These are phyloP conservation scores for Rallus crepitans DNA, from an alignment of 2,797 vertebrate genomes.

Conservation along the genomic window DNA sequence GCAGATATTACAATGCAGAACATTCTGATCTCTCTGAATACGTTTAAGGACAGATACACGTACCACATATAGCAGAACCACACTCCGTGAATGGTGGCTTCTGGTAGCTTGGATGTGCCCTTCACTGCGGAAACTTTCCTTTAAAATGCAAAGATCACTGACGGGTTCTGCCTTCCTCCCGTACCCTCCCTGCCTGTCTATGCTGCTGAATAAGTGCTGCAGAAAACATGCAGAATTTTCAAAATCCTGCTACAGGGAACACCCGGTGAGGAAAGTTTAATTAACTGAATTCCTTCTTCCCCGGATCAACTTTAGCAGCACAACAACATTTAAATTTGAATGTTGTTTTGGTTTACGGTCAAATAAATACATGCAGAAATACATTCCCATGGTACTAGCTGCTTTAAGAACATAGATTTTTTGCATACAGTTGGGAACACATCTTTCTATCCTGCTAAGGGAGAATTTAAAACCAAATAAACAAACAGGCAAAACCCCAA, in stretches of 20 bases:
- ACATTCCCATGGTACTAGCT: fast-evolving
- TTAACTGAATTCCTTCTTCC: not conserved
- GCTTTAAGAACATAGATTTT: not conserved
- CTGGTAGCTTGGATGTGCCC: not conserved
- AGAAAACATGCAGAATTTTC: not conserved
- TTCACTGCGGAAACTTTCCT: not conserved
- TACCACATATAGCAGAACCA: not conserved
- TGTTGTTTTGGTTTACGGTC: not conserved
- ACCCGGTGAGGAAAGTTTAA: not conserved
- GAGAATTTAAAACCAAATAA: not conserved
- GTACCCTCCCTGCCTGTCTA: not conserved
- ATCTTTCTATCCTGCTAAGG: not conserved
- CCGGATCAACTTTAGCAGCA: not conserved
- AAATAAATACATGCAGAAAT: not conserved
- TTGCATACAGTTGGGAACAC: not conserved
- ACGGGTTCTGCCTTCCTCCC: not conserved
- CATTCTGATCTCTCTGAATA: not conserved
- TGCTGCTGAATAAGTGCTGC: not conserved
- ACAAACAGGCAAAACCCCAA: not conserved
- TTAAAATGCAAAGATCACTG: not conserved
- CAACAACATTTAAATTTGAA: not conserved
- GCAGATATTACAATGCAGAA: not conserved
- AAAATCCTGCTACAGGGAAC: not conserved
- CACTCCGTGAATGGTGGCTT: not conserved
- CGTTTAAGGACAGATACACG: not conserved